These are phyloP conservation scores for Hypsibius dujardini DNA, from an alignment of 1,140 invertebrate genomes.

Conservation along the genomic window DNA sequence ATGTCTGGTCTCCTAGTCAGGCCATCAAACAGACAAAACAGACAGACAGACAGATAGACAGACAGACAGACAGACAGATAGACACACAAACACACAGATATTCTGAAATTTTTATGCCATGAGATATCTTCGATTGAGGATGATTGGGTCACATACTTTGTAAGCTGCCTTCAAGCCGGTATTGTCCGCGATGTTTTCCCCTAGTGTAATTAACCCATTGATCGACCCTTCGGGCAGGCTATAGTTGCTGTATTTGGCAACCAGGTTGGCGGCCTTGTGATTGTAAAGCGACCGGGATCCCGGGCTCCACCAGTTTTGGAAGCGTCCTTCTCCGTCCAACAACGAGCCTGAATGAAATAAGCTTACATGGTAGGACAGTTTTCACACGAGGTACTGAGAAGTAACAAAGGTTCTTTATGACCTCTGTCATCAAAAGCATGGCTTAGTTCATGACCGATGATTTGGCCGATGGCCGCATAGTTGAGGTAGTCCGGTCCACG, in stretches of 20 bases:
- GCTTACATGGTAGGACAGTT: too few species aligned
- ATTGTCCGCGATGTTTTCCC: slow-evolving; percentile 36
- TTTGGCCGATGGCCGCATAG: slow-evolving; percentile 86
- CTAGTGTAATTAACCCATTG: slow-evolving; percentile 31
- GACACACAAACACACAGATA: too few species aligned
- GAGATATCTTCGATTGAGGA: neutral
- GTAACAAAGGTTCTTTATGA: too few species aligned
- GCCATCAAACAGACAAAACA: too few species aligned
- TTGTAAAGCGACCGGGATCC: neutral
- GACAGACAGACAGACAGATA: too few species aligned
- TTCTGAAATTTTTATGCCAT: too few species aligned
- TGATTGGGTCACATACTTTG: slow-evolving; percentile 25
- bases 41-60: too few species aligned
- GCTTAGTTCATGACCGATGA: slow-evolving; percentile 83
- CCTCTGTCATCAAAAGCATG: slow-evolving; percentile 77
- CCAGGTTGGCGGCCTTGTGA: neutral
- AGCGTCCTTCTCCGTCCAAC: neutral
- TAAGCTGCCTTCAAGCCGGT: slow-evolving; percentile 32
- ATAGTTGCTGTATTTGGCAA: neutral
- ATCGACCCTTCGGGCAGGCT: slow-evolving; percentile 22
- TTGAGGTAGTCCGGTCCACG: slow-evolving; percentile 67
- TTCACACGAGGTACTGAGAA: too few species aligned
- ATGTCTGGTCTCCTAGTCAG: too few species aligned
- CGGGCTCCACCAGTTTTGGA: neutral
- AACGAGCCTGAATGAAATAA: too few species aligned